Evolutionary conservation across 2,888 invertebrate species (phyloP), one percentile per base, ranked within the genome.

Genomic region (Cheilosia variabilis): DNA sequence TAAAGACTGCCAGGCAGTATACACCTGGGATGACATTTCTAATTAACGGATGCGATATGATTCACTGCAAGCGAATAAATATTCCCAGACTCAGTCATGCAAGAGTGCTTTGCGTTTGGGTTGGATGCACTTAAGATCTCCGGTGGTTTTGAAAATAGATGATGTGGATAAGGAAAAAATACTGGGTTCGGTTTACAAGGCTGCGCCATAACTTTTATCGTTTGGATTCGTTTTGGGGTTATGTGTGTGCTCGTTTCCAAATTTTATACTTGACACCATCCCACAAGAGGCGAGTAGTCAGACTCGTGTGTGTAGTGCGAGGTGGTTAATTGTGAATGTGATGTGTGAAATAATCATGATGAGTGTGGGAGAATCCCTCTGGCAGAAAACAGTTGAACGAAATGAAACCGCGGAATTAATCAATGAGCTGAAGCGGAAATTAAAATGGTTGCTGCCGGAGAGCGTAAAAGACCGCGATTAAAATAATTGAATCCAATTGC

Each of bases 261-360:
- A 43, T n/a, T 4, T n/a, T 17, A 45, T 45, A 45, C 45, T 45
- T 45, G 45, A 45, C 45, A 45, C 45, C n/a, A n/a, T 45, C n/a
- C 4, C 45, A 45, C 17, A 17, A 1, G 45, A 43, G 43, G 15
- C n/a, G 4, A n/a, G 45, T 7, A 17, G 17, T 45, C 17, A 17
- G 0, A 45, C 45, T 17, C 7, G n/a, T 17, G 6, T 17, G 2
- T 45, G 2, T 6, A 45, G 15, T 7, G 2, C 6, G 45, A 45
- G 17, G 45, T 45, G 45, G 45, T 45, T n/a, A 45, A 17, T 45
- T 45, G 15, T 5, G 17, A 17, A 17, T 5, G 17, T 1, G n/a
- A 45, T 45, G 45, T 17, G 45, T 7, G 17, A 45, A 17, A 17
- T 17, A 5, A 6, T 22, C 22, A 45, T 17, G 4, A 6, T 17